These are phyloP conservation scores for Antidorcas marsupialis DNA, from an alignment of 2,113 vertebrate species.

Conservation along the genomic window DNA sequence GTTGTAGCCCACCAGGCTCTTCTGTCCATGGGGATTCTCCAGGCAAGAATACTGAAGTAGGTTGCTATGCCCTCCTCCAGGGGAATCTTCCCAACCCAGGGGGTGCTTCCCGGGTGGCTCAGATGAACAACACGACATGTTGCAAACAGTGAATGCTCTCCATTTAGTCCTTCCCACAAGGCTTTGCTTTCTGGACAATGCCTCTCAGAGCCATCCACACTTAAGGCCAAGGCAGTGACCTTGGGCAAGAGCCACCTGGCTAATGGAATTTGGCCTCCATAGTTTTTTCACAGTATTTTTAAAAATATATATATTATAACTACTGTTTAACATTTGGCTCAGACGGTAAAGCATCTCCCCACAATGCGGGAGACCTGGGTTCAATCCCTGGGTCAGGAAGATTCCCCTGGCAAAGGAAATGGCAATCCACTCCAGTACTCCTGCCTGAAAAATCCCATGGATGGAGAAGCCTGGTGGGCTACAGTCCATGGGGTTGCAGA, in stretches of 20 bases:
- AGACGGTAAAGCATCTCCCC: not conserved
- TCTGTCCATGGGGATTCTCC: not conserved
- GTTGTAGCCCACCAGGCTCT: not conserved
- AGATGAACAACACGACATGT: not conserved
- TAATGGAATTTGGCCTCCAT: not conserved
- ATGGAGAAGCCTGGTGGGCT: not conserved
- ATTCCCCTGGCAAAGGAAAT: not conserved
- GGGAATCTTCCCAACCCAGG: not conserved
- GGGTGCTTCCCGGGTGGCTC: fast-evolving
- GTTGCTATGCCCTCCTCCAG: not conserved
- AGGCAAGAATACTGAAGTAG: not conserved
- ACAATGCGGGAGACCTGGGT: not conserved
- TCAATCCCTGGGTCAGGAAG: not conserved
- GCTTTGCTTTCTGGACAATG: not conserved
- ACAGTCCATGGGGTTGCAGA: not conserved
- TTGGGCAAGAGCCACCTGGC: not conserved
- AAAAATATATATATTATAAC: not conserved
- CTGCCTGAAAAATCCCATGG: not conserved
- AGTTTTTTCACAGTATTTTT: not conserved
- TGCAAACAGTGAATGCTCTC: not conserved
- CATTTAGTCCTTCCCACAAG: not conserved
- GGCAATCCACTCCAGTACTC: not conserved
- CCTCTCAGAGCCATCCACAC: not conserved
- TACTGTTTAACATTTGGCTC: not conserved
- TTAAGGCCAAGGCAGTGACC: fast-evolving